These are phyloP conservation scores for Cyclura pinguis DNA, from an alignment of 2,797 vertebrate species.

Conservation along the genomic window DNA sequence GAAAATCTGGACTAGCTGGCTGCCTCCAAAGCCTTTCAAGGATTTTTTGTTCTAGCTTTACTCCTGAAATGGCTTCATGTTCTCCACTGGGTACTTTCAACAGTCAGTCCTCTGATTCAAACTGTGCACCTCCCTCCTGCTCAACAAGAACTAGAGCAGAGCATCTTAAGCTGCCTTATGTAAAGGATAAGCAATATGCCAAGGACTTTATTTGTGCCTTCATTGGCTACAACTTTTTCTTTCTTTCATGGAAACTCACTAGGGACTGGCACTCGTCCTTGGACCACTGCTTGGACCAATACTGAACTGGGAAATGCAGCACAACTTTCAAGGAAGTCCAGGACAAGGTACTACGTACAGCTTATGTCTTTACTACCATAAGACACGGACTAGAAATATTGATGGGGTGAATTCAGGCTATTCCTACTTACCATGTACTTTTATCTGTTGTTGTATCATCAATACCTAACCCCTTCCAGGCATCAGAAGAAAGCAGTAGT, in stretches of 20 bases:
- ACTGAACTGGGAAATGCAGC: background rate
- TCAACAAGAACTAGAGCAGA: background rate
- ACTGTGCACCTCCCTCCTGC: background rate
- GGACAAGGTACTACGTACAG: background rate
- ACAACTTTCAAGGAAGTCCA: background rate
- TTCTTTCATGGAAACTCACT: no score
- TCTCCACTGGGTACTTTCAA: background rate
- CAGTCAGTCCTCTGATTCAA: background rate
- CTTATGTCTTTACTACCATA: background rate
- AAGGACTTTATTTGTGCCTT: no score
- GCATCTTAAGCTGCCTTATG: no score
- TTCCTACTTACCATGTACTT: background rate
- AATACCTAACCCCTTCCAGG: background rate
- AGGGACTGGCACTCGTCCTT: no score
- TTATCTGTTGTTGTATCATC: background rate
- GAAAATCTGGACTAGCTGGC: background rate
- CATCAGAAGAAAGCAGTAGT: background rate
- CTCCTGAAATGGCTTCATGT: background rate
- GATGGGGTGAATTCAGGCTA: background rate
- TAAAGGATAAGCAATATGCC: no score
- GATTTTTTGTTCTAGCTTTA: background rate
- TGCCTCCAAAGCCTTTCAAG: background rate
- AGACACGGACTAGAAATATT: background rate
- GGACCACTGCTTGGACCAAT: no score
- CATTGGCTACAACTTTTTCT: no score